Percentiles rank a stretch among this genome's conserved stretches.
Evolutionary conservation across 2,113 vertebrate genomes (phyloP).

Genomic region (Syngnathus typhle): DNA sequence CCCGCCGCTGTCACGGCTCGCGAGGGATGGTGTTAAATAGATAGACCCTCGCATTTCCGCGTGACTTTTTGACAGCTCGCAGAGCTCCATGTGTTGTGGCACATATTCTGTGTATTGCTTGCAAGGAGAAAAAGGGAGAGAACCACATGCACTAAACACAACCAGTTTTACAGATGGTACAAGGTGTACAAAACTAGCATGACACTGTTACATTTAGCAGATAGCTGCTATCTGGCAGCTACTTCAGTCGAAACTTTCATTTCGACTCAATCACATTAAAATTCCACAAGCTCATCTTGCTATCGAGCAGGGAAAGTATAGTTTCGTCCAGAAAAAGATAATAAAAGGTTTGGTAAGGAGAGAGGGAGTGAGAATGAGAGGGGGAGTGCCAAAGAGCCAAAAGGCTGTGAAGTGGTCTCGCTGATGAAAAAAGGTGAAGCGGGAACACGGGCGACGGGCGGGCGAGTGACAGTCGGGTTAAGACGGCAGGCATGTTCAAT

Average conservation of each 20-base stretch:
- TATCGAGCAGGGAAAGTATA: neutral
- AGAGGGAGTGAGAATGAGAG: too few species aligned
- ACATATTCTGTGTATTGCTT: neutral
- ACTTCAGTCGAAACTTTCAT: neutral
- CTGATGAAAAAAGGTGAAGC: constrained; percentile 2
- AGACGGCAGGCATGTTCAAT: constrained; percentile 6
- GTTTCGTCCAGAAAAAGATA: neutral
- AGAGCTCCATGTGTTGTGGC: neutral
- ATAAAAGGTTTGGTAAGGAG: neutral
- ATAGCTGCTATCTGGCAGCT: neutral
- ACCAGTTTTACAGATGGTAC: too few species aligned
- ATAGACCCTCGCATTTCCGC: constrained; percentile 34
- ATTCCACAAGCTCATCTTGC: neutral
- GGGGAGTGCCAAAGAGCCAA: neutral
- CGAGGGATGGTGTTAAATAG: constrained; percentile 41
- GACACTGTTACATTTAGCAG: neutral
- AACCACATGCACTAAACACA: too few species aligned
- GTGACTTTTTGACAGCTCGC: constrained; percentile 42
- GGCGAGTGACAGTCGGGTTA: constrained; percentile 7
- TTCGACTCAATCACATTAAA: neutral
- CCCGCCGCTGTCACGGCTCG: constrained; percentile 52
- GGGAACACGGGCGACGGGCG: constrained; percentile 5
- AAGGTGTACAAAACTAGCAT: neutral
- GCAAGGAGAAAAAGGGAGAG: neutral
- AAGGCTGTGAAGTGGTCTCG: constrained; percentile 1